These are phyloP conservation scores for Epizoanthus ramosus DNA, from an alignment of 92 coral and sea anemone species.

Conservation along the genomic window DNA sequence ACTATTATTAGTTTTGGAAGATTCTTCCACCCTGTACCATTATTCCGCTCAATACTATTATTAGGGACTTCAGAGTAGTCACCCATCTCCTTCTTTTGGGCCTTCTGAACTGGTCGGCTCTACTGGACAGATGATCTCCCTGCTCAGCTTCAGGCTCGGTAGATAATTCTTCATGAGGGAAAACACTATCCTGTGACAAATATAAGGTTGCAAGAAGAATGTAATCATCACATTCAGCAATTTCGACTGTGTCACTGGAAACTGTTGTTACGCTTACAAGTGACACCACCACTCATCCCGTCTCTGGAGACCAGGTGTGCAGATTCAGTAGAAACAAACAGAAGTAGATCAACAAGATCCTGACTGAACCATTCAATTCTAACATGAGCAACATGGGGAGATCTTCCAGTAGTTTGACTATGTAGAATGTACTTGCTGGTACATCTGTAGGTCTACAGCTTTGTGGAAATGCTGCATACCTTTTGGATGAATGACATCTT, in stretches of 20 bases:
- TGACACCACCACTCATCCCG: conserved; percentile 48
- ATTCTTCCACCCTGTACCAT: no score
- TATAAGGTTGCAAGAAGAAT: conserved; percentile 22
- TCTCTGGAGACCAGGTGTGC: conserved; percentile 39
- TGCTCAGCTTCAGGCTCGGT: conserved; percentile 1
- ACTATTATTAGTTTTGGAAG: no score
- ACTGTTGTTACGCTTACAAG: conserved; percentile 28
- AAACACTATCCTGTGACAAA: conserved; percentile 17
- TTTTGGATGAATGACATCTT: conserved; percentile 35
- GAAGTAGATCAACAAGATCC: conserved; percentile 54
- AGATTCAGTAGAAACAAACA: conserved; percentile 39
- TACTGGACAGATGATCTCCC: conserved; percentile 13
- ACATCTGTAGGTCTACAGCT: conserved; percentile 47
- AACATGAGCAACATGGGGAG: conserved; percentile 43
- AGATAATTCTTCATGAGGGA: conserved; percentile 5
- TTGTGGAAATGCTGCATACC: conserved; percentile 46
- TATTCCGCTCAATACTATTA: no score
- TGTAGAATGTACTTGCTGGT: conserved; percentile 49
- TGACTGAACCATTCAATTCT: conserved; percentile 42
- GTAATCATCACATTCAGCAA: conserved; percentile 33
- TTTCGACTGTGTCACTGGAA: conserved; percentile 47
- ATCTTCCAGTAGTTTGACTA: conserved; percentile 54
- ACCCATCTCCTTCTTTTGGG: conserved; percentile 46
- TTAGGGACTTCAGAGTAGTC: no score
- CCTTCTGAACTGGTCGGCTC: no score